Base-by-base conservation (phyloP, 2,888 invertebrate species). In the Psylliodes chrysocephalus region DNA sequence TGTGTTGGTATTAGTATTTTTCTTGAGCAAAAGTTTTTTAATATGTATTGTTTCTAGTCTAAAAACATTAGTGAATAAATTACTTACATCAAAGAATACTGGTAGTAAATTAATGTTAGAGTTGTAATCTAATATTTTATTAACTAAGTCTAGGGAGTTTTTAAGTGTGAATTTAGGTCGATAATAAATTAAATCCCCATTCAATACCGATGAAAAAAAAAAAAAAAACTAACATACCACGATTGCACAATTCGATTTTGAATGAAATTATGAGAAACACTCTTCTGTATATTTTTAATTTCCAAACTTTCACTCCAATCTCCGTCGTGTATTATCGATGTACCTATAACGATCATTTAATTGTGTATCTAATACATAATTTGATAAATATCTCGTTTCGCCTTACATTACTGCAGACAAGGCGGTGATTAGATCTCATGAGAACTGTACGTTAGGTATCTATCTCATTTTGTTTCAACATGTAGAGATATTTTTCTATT, bases 301-400 rank as follows among this genome's bases (percentile, higher is more conserved):
- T 47, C n/a, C n/a, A n/a, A 49, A 49, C 49, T 49, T 49, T 49
- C 49, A 25, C 49, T 49, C 28, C 15, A 14, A n/a, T n/a, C 5
- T 49, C n/a, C n/a, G n/a, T n/a, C 28, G 49, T 49, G 7, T 49
- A 46, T 3, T 46, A 35, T 38, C 38, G 55, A 46, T 46, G 44
- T 46, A 30, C 28, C 55, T 46, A 19, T 57, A 47, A 57, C 47
- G 47, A 14, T 57, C 47, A 47, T 57, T 38, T 57, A 57, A 57
- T 57, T 47, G 47, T 46, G 17, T 33, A 17, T 19, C 56, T 47
- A 33, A 35, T 46, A 46, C 35, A 57, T 57, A 57, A 57, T 57
- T 57, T 35, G 22, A 30, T 46, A 57, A 47, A 47, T 35, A 57
- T 57, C 47, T 57, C 14, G 12, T 44, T 44, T 47, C 8, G 22